These are phyloP conservation scores for Nomada fabriciana DNA, from an alignment of 2,888 invertebrate species.

Conservation along the genomic window DNA sequence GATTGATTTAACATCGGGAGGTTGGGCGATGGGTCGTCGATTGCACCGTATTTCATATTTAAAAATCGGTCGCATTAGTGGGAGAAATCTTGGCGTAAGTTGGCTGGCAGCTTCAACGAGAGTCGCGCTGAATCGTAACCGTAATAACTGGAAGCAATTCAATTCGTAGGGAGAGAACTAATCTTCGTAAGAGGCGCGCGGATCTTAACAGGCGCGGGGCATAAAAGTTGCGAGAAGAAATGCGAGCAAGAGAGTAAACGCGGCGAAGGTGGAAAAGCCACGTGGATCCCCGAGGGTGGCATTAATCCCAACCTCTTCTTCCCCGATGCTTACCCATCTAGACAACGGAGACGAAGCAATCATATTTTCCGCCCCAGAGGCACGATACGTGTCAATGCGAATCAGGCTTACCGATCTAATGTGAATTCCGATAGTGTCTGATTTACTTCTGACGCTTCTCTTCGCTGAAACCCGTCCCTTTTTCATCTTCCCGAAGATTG, in stretches of 20 bases:
- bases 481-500: constrained; percentile 42
- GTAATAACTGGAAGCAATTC: constrained; percentile 28
- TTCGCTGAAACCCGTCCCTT: constrained; percentile 29
- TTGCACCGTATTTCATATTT: too few relatives aligned
- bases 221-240: constrained; percentile 56
- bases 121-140: not conserved
- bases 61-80: too few relatives aligned
- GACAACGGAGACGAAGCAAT: constrained; percentile 81
- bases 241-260: constrained; percentile 16
- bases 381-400: constrained; percentile 84
- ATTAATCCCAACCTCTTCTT: constrained; percentile 80
- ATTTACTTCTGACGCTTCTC: constrained; percentile 76
- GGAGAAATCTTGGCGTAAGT: too few relatives aligned
- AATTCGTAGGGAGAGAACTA: constrained; percentile 41
- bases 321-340: constrained; percentile 74
- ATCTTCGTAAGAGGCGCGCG: constrained; percentile 65
- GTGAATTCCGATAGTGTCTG: constrained; percentile 82
- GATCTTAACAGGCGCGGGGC: constrained; percentile 61
- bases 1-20: constrained; percentile 50
- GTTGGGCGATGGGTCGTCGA: not conserved
- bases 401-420: constrained; percentile 84
- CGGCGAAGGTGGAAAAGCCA: constrained; percentile 67
- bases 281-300: constrained; percentile 83
- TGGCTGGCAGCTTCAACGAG: not conserved
- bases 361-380: constrained; percentile 84